Evolutionary conservation across 1,140 invertebrate species (phyloP).

Genomic region (Theocolax elegans): DNA sequence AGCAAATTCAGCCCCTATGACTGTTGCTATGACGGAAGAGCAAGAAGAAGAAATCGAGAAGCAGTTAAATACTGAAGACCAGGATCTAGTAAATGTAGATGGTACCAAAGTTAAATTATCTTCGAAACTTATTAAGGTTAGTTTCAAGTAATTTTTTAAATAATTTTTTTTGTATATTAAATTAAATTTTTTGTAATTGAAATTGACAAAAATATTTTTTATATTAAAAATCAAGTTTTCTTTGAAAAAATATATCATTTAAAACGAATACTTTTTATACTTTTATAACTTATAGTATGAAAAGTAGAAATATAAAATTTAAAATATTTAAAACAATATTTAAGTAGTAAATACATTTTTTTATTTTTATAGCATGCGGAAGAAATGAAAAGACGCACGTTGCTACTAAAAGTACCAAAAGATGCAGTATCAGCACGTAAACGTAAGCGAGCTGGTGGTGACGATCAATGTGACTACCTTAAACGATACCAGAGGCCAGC

Average conservation of each 20-base stretch:
- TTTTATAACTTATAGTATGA: no score
- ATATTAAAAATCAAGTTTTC: no score
- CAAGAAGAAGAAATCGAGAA: conserved; percentile 86
- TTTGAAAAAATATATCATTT: no score
- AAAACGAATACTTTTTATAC: no score
- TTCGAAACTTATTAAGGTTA: conserved; percentile 83
- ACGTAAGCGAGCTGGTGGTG: conserved; percentile 74
- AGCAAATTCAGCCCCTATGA: conserved; percentile 72
- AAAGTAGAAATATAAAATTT: no score
- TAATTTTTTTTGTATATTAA: no score
- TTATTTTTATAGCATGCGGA: conserved; percentile 74
- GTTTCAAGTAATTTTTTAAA: no score
- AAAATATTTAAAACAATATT: neutral
- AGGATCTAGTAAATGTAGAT: conserved; percentile 91
- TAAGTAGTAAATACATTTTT: neutral
- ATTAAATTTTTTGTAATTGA: no score
- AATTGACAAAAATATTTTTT: no score
- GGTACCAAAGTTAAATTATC: conserved; percentile 89
- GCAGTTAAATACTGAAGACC: conserved; percentile 80
- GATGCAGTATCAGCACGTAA: conserved; percentile 76
- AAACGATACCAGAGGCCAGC: conserved; percentile 84
- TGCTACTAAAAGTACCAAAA: conserved; percentile 87
- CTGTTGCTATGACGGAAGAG: conserved; percentile 82
- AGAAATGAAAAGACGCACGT: conserved; percentile 80
- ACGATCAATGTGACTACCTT: conserved; percentile 92